These are phyloP conservation scores for Sarcophaga carnaria DNA, from an alignment of 2,888 invertebrate species.

Conservation along the genomic window DNA sequence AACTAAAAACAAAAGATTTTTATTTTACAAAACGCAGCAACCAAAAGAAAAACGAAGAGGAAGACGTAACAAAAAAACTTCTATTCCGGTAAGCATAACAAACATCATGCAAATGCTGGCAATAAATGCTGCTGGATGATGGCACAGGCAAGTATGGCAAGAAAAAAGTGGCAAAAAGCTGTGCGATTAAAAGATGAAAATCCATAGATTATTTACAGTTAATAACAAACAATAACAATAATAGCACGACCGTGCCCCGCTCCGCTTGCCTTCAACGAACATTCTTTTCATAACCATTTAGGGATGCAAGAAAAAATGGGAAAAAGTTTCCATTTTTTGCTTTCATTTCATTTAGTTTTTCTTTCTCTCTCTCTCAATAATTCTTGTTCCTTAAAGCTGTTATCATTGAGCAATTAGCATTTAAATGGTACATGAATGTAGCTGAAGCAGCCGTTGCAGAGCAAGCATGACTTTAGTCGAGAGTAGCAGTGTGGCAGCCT, in stretches of 20 bases:
- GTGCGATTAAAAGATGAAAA: constrained; percentile 62
- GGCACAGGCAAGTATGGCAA: neutral
- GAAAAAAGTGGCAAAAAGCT: constrained; percentile 26
- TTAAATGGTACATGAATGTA: constrained; percentile 62
- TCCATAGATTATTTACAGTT: constrained; percentile 63
- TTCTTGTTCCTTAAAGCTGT: constrained; percentile 56
- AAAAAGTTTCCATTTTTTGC: neutral
- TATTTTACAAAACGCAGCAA: neutral
- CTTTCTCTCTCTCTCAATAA: neutral
- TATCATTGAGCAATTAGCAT: constrained; percentile 69
- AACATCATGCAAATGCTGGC: neutral
- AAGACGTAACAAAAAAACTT: neutral
- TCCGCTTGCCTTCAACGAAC: neutral
- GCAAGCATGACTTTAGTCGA: constrained; percentile 22
- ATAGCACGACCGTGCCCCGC: neutral
- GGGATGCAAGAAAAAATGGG: neutral
- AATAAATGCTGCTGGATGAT: neutral
- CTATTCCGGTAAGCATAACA: neutral
- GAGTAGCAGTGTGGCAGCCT: constrained; percentile 31
- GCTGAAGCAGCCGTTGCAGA: constrained; percentile 26
- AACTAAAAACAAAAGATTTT: constrained; percentile 53
- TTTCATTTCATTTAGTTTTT: neutral
- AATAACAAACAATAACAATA: constrained; percentile 64
- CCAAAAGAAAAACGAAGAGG: neutral
- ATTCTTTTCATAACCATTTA: neutral